Conservation (phyloP, 2,888 invertebrate genomes). For the Hermaeophaga mercurialis region DNA sequence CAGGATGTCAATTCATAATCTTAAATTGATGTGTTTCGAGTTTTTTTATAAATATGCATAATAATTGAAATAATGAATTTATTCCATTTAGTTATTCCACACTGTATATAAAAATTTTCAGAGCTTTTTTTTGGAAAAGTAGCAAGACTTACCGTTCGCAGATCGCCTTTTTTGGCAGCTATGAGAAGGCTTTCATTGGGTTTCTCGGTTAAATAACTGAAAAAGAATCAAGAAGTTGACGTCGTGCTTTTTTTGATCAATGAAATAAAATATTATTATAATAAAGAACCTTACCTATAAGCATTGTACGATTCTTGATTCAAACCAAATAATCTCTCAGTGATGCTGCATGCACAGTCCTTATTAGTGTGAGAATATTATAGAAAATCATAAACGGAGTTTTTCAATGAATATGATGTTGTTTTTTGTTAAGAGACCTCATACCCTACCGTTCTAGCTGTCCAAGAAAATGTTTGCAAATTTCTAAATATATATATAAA, state of each 20-base stretch:
- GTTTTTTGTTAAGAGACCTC: conserved; percentile 12
- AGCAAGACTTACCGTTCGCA: conserved; percentile 69
- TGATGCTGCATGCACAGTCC: conserved; percentile 76
- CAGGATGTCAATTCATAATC: no score
- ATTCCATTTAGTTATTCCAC: no score
- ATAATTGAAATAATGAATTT: no score
- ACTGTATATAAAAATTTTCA: no score
- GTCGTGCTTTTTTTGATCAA: not conserved
- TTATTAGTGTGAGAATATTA: conserved; percentile 41
- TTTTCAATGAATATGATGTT: conserved; percentile 28
- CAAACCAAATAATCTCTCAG: conserved; percentile 81
- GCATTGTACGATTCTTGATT: conserved; percentile 75
- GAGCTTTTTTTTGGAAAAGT: conserved; percentile 68
- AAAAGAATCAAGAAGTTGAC: conserved; percentile 49
- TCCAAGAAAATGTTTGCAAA: conserved; percentile 15
- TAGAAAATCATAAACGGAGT: conserved; percentile 37
- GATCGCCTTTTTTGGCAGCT: conserved; percentile 83
- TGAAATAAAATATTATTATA: conserved; percentile 1
- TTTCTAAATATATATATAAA: no score
- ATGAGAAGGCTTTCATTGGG: conserved; percentile 80
- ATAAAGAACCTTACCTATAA: conserved; percentile 63
- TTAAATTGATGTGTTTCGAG: no score
- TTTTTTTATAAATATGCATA: no score
- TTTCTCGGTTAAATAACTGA: conserved; percentile 79
- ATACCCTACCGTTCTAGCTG: conserved; percentile 3